Evolutionary conservation across 1,140 invertebrate species (phyloP), one percentile per base, ranked within the genome.

Genomic region (Hydropsyche tenuis): DNA sequence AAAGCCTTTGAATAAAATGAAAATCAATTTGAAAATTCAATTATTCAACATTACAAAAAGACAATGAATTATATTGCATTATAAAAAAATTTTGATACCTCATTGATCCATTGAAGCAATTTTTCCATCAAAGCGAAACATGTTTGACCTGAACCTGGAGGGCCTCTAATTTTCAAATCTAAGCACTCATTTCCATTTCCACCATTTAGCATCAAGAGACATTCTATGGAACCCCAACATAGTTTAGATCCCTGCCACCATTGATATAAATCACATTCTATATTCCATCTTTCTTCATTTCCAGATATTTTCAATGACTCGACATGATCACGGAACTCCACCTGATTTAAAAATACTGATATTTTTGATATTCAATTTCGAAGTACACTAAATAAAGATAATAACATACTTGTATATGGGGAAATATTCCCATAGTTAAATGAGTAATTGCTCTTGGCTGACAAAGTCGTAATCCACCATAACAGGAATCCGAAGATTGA

Each of bases 191-290:
- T 12, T 11, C 77, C 77, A 25, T 68, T 43, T 14, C 87, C 85
- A 3, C 78, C 74, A 42, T 78, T 75, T 74, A 94, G 84, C 9
- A 90, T 91, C 12, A 94, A 83, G 20, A 94, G 83, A 72, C 90
- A 90, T 81, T 95, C 92, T 64, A 93, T 85, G 42, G 87, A 85
- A 1, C 90, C 90, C 65, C 89, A 89, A 78, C 89, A 92, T 66
- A 93, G 86, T 81, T 94, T 94, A n/a, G 90, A 92, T 14, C 92
- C 93, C 66, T 90, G 85, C 80, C 88, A 89, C 93, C 93, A 95
- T 80, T 95, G 93, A 77, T 92, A 91, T 11, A 95, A 82, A 82
- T 94, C 92, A 45, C 86, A 87, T 68, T 87, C 86, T 56, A 84
- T 84, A 43, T 84, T 85, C 72, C 76, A 73, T 27, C 63, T 87